Percentiles rank a stretch among this genome's conserved stretches.
These are phyloP conservation scores for Bradypodion pumilum DNA, from an alignment of 2,797 vertebrate genomes.

Conservation along the genomic window DNA sequence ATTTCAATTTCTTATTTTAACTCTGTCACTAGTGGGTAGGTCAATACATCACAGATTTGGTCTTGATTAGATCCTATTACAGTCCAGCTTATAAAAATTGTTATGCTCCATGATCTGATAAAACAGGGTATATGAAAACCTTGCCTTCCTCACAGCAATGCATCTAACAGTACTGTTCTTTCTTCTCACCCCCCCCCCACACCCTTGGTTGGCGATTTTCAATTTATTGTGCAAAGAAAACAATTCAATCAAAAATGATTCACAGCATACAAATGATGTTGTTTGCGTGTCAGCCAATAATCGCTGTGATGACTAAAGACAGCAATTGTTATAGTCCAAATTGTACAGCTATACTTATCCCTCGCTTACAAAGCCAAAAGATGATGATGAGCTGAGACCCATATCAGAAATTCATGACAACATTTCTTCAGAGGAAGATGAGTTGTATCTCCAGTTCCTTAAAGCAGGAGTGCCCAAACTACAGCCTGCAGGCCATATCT, in stretches of 20 bases:
- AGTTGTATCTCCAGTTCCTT: constrained; percentile 32
- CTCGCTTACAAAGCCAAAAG: constrained; percentile 12
- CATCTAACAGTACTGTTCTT: neutral
- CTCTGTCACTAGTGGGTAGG: neutral
- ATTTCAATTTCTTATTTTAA: constrained; percentile 1
- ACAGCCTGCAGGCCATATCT: too few relatives aligned
- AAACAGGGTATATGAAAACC: neutral
- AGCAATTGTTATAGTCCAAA: neutral
- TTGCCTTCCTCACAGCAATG: neutral
- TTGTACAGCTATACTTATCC: neutral
- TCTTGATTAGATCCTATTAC: constrained; percentile 14
- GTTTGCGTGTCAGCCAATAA: neutral
- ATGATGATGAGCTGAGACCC: neutral
- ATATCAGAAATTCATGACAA: constrained; percentile 37
- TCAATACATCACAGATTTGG: neutral
- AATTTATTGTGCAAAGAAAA: constrained; percentile 27
- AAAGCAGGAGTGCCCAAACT: too few relatives aligned
- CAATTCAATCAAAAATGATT: constrained; percentile 25
- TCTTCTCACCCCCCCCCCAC: neutral
- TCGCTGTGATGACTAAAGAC: neutral
- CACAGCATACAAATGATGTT: neutral
- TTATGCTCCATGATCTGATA: neutral
- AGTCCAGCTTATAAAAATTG: constrained; percentile 3
- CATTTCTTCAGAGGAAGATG: neutral
- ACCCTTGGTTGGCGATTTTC: neutral